phyloP scores from a whole-genome alignment of 2,113 vertebrate species.

The Orycteropus afer region DNA sequence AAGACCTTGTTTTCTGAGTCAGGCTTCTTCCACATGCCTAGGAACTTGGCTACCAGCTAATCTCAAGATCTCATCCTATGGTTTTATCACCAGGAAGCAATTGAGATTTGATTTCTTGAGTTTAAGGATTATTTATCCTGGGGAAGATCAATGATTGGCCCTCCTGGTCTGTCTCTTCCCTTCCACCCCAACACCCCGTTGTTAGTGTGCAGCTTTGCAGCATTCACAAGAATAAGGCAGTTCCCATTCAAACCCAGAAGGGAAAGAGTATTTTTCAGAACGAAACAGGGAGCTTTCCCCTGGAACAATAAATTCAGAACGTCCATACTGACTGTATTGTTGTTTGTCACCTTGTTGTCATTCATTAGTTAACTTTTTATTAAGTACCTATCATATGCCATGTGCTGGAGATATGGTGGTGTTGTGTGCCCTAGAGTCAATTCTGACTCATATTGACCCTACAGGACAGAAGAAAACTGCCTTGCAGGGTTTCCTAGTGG shows the following conservation, averaged over 20 bases:
- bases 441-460: background rate
- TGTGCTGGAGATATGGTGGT: background rate
- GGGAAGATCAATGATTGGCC: background rate
- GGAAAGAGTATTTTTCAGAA: background rate
- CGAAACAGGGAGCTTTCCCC: background rate
- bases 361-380: slow-evolving; percentile 5
- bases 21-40: background rate
- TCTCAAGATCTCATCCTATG: background rate
- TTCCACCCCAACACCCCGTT: background rate
- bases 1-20: background rate
- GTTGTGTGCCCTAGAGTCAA: background rate
- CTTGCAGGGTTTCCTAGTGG: background rate
- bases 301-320: background rate
- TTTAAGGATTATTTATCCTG: background rate
- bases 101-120: background rate
- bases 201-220: background rate
- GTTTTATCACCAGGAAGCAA: background rate
- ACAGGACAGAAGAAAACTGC: background rate
- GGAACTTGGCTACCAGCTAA: background rate
- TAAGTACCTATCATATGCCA: background rate
- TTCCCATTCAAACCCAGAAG: background rate
- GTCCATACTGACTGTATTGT: background rate
- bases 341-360: background rate
- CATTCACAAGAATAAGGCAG: background rate
- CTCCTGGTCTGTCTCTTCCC: background rate